Base-by-base conservation (phyloP, 2,113 vertebrate genomes). In the Lepus timidus region DNA sequence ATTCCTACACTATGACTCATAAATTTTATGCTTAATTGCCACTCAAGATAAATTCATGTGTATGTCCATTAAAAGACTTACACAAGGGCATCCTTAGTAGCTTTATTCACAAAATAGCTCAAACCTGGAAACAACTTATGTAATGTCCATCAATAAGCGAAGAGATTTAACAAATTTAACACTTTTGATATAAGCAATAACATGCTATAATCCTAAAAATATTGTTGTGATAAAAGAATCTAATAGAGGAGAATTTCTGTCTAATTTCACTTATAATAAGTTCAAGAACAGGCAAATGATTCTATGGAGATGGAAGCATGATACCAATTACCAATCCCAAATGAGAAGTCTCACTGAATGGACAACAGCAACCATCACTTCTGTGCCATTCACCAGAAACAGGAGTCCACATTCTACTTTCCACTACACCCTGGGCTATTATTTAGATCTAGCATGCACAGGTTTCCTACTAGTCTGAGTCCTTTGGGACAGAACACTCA, bases 251-350 rank as follows among this genome's bases (percentile, higher is more conserved):
- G 29, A 86, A 19, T 74, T 91, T 86, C 27, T 67, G 29, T 82
- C 19, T 62, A 4, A 25, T 68, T 82, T 76, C n/a, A 55, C 76
- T 91, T 68, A 81, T 16, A 58, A 68, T 68, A 70, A 82, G 12
- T 95, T 68, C 36, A 75, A 87, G 93, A 75, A 87, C 17, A 81
- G 33, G 10, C 71, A 58, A 81, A 61, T 31, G 23, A 75, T 31
- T 49, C 23, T 58, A 52, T n/a, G 36, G 36, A 82, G 61, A 62
- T 52, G 39, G 14, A 39, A 85, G 55, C 55, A 31, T 4, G 11
- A 22, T 61, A n/a, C n/a, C 33, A 13, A 58, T 61, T 25, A 36
- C 52, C 36, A 36, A 4, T 67, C 3, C 27, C 19, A 65, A 65
- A 33, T 12, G n/a, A 88, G 14, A 17, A 52, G 2, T 61, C 6